phyloP scores from a whole-genome alignment of 2,113 vertebrate species.

The Xenopus laevis region DNA sequence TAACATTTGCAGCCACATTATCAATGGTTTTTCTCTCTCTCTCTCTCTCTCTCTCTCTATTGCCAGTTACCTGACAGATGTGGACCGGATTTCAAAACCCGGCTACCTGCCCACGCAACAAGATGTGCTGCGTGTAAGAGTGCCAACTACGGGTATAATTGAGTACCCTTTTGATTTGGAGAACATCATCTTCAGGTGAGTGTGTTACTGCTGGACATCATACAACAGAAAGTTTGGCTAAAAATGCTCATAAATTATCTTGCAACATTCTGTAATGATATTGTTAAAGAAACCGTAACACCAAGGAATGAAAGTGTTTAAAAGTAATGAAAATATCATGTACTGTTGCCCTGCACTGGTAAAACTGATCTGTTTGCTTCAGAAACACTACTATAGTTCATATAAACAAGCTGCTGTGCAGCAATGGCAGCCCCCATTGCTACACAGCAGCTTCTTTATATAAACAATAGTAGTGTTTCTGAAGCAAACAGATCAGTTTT shows the following conservation, averaged over 20 bases:
- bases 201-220: neutral
- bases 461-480: too few species aligned
- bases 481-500: too few species aligned
- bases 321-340: too few species aligned
- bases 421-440: too few species aligned
- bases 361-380: too few species aligned
- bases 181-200: slow-evolving; percentile 94
- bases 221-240: neutral
- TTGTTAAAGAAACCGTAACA: neutral
- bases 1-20: too few species aligned
- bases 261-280: neutral
- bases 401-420: too few species aligned
- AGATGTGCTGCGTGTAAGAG: slow-evolving; percentile 87
- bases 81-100: slow-evolving; percentile 79
- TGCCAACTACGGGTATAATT: slow-evolving; percentile 92
- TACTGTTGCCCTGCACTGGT: too few species aligned
- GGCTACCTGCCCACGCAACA: slow-evolving; percentile 88
- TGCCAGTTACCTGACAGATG: slow-evolving; percentile 81
- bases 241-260: too few species aligned
- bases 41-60: slow-evolving; percentile 17
- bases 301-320: too few species aligned
- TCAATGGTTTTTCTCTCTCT: neutral
- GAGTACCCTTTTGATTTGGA: slow-evolving; percentile 94
- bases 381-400: too few species aligned
- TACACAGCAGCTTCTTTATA: too few species aligned